Percentiles rank a stretch among this genome's conserved stretches.
Evolutionary conservation across 2,797 vertebrate species (phyloP).

Genomic region (Gymnothorax javanicus): DNA sequence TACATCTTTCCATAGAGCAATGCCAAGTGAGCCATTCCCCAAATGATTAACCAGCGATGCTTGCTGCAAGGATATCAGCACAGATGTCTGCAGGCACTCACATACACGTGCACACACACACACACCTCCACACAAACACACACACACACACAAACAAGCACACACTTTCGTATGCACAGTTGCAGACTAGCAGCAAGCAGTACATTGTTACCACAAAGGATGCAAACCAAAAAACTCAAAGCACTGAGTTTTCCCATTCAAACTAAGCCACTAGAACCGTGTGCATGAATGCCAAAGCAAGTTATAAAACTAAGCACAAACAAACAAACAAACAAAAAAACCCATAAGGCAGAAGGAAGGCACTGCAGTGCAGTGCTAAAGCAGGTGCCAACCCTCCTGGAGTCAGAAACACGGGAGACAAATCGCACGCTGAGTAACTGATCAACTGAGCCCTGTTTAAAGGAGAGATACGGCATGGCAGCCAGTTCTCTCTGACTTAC

Average conservation of each 20-base stretch:
- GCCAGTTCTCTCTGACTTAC: slow-evolving; percentile 70
- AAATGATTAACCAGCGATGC: neutral
- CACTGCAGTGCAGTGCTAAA: slow-evolving; percentile 73
- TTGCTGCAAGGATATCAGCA: slow-evolving; percentile 43
- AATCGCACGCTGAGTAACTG: slow-evolving; percentile 73
- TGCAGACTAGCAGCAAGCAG: neutral
- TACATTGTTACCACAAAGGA: neutral
- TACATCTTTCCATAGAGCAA: neutral
- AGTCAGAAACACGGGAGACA: slow-evolving; percentile 72
- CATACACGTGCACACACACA: slow-evolving; percentile 38
- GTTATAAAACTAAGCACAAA: slow-evolving; percentile 45
- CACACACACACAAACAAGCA: too few species aligned
- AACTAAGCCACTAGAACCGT: slow-evolving; percentile 41
- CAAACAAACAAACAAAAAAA: slow-evolving; percentile 51
- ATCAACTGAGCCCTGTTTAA: slow-evolving; percentile 72
- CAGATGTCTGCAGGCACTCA: slow-evolving; percentile 36
- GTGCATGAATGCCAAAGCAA: slow-evolving; percentile 54
- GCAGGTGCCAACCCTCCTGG: slow-evolving; percentile 78
- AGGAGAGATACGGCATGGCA: slow-evolving; percentile 56
- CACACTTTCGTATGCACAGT: too few species aligned
- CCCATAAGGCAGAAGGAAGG: slow-evolving; percentile 66
- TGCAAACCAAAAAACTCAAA: neutral
- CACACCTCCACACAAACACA: too few species aligned
- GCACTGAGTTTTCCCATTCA: slow-evolving; percentile 48
- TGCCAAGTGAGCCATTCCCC: neutral